phyloP scores from a whole-genome alignment of 2,797 vertebrate species.

The Tarsius wallacei region DNA sequence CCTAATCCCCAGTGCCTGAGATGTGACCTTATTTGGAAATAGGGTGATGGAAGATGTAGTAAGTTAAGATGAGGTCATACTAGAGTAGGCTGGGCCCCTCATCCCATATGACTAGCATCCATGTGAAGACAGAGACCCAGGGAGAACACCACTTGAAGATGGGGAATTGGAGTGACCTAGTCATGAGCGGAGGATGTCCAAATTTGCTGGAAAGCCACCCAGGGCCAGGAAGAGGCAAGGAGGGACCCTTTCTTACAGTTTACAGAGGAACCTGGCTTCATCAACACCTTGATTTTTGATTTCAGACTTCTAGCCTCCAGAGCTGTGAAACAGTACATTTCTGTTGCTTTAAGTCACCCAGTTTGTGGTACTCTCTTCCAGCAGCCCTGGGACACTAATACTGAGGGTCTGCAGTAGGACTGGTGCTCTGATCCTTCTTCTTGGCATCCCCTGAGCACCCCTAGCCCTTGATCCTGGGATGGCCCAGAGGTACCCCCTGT shows the following conservation, averaged over 20 bases:
- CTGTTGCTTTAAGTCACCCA: background rate
- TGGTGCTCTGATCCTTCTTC: too few relatives aligned
- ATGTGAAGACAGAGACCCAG: background rate
- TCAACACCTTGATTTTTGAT: background rate
- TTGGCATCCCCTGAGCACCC: background rate
- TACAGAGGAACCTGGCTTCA: background rate
- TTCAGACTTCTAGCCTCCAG: background rate
- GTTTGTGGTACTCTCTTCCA: background rate
- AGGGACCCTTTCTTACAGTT: background rate
- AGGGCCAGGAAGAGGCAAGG: background rate
- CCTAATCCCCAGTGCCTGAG: background rate
- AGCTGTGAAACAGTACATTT: background rate
- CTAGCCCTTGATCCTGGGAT: background rate
- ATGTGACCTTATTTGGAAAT: conserved; percentile 31
- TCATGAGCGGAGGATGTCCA: background rate
- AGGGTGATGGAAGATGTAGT: background rate
- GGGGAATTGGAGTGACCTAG: background rate
- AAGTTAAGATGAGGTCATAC: background rate
- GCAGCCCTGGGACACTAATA: background rate
- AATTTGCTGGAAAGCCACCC: background rate
- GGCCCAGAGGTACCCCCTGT: background rate
- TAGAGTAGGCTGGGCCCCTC: background rate
- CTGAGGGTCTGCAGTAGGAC: accelerated
- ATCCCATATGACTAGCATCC: too few relatives aligned
- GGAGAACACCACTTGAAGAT: background rate